These are phyloP conservation scores for Silurus lanzhouensis DNA, from an alignment of 2,797 vertebrate genomes.

Conservation along the genomic window DNA sequence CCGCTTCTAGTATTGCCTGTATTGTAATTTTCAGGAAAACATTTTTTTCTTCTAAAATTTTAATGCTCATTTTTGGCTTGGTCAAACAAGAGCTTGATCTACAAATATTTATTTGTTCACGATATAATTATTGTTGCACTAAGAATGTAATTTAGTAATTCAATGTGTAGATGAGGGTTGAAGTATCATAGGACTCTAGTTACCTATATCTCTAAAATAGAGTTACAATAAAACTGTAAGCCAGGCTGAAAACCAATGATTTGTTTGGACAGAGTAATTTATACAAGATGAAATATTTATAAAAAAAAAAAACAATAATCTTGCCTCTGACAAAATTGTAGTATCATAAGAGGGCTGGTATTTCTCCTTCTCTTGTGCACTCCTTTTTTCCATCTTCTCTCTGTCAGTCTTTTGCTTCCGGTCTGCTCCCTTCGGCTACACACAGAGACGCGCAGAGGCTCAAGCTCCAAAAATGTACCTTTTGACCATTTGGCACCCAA, in stretches of 20 bases:
- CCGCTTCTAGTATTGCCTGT: neutral
- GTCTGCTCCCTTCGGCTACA: constrained; percentile 94
- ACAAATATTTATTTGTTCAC: neutral
- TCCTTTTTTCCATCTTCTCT: constrained; percentile 93
- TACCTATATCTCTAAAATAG: neutral
- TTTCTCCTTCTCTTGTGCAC: constrained; percentile 87
- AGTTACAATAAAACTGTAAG: neutral
- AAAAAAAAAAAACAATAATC: neutral
- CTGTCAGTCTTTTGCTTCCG: constrained; percentile 95
- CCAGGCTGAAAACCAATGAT: neutral
- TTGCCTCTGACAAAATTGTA: constrained; percentile 68
- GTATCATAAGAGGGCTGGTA: constrained; percentile 89
- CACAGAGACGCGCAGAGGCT: neutral
- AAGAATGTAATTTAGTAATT: neutral
- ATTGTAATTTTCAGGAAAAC: neutral
- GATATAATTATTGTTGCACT: neutral
- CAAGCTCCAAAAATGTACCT: neutral
- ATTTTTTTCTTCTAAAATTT: neutral
- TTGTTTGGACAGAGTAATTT: neutral
- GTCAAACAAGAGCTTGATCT: neutral
- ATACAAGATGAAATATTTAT: neutral
- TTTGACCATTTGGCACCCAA: neutral
- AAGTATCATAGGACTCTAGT: neutral
- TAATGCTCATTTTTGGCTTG: neutral
- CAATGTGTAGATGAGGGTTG: neutral